Percentiles rank a stretch among this genome's conserved stretches.
These are phyloP conservation scores for Dromiciops gliroides DNA, from an alignment of 2,113 vertebrate genomes.

Conservation along the genomic window DNA sequence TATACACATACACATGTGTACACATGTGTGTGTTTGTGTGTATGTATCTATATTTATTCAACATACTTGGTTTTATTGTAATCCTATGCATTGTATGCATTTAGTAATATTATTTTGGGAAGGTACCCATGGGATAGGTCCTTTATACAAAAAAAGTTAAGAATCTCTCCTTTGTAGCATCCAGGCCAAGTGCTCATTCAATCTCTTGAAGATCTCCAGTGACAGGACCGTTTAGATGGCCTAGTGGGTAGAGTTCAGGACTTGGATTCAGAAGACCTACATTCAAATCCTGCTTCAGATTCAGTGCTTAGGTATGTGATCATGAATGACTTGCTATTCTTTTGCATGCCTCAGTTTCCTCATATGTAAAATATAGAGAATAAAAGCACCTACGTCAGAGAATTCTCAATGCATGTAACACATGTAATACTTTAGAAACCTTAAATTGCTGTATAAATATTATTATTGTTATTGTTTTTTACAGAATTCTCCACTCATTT, in stretches of 20 bases:
- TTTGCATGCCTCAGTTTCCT: background rate
- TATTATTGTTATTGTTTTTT: background rate
- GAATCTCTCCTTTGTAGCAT: no score
- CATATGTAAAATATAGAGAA: background rate
- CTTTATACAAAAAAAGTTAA: no score
- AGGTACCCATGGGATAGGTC: no score
- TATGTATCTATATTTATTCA: no score
- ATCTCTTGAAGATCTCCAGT: background rate
- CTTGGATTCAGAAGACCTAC: background rate
- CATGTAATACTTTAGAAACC: background rate
- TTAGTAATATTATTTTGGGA: no score
- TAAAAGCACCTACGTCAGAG: background rate
- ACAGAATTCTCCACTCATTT: background rate
- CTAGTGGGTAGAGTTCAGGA: background rate
- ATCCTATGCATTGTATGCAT: no score
- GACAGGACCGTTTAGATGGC: background rate
- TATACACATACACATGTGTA: no score
- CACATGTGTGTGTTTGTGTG: no score
- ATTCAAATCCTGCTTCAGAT: background rate
- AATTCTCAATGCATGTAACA: background rate
- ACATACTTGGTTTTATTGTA: no score
- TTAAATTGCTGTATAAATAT: background rate
- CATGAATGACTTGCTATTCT: background rate
- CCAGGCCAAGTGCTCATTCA: no score
- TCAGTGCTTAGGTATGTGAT: background rate